Evolutionary conservation across 2,797 vertebrate species (phyloP).

Genomic region (Dryobates pubescens): DNA sequence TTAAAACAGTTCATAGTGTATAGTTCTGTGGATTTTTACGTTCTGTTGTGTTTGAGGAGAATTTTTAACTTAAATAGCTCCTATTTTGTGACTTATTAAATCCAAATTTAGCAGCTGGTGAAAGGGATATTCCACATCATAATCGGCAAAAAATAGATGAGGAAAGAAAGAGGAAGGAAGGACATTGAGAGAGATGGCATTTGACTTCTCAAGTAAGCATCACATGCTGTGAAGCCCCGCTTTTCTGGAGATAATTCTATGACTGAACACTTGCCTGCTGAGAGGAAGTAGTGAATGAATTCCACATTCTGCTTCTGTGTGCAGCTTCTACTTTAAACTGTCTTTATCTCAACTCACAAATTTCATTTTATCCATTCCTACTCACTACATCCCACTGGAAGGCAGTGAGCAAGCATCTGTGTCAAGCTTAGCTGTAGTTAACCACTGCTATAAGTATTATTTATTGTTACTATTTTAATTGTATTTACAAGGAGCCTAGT

Average conservation of each 20-base stretch:
- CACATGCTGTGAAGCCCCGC: fast-evolving
- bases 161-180: neutral
- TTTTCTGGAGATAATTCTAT: neutral
- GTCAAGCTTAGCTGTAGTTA: neutral
- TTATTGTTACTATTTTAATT: neutral
- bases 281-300: neutral
- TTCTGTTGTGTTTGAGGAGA: neutral
- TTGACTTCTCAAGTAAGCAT: neutral
- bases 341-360: neutral
- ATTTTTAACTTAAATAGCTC: neutral
- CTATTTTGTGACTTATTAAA: neutral
- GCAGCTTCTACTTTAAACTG: neutral
- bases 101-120: neutral
- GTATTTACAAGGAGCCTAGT: neutral
- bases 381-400: neutral
- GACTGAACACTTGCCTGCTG: fast-evolving
- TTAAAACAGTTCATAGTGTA: neutral
- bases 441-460: neutral
- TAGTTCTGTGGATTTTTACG: neutral
- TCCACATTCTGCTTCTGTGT: neutral
- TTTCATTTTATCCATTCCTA: neutral
- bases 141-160: neutral
- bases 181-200: fast-evolving
- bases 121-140: neutral
- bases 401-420: neutral